Evolutionary conservation across 2,888 invertebrate species (phyloP).

Genomic region (Pteria penguin): DNA sequence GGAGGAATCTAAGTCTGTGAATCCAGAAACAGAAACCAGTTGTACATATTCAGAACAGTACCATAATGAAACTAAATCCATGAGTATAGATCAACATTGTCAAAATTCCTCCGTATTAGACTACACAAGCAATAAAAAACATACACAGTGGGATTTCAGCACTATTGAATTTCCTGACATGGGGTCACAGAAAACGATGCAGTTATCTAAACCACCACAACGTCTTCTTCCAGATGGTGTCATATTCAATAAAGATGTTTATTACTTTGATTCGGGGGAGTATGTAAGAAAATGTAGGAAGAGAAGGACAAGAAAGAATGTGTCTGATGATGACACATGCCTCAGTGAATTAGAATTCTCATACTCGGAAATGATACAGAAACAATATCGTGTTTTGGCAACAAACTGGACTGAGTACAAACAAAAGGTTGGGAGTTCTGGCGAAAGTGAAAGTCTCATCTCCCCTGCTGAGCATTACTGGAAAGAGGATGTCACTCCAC

Average conservation of each 20-base stretch:
- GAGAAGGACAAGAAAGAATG: conserved; percentile 3
- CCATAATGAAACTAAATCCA: neutral
- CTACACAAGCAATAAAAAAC: neutral
- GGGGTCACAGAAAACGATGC: conserved; percentile 43
- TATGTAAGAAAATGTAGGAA: conserved; percentile 48
- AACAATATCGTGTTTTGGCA: conserved; percentile 41
- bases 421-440: conserved; percentile 34
- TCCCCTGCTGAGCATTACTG: conserved; percentile 62
- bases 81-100: neutral
- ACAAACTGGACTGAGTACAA: conserved; percentile 74
- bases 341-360: conserved; percentile 61
- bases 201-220: conserved; percentile 23
- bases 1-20: neutral
- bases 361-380: conserved; percentile 48
- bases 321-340: conserved; percentile 11
- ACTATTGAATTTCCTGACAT: conserved; percentile 64
- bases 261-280: conserved; percentile 52
- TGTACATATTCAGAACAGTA: neutral
- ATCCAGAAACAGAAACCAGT: neutral
- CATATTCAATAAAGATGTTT: conserved; percentile 29
- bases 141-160: conserved; percentile 57
- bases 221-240: conserved; percentile 53
- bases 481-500: conserved; percentile 68
- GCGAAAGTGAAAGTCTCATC: neutral
- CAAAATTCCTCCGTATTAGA: neutral